Evolutionary conservation across 2,113 vertebrate genomes (phyloP), one percentile per base, ranked within the genome.

Genomic region (Antennarius striatus): DNA sequence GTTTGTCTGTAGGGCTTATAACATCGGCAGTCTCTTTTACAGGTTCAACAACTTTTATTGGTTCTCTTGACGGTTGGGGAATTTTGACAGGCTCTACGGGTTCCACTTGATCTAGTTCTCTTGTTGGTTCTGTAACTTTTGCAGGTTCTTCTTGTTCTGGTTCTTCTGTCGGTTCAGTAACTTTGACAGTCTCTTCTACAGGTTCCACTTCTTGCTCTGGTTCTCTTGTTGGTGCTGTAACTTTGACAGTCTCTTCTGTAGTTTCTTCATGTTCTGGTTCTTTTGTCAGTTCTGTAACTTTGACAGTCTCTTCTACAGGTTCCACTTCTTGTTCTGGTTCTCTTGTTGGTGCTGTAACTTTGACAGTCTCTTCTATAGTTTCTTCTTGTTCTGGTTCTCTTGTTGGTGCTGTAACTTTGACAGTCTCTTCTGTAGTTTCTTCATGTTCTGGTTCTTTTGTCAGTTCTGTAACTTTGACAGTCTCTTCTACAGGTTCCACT

Each of bases 41-140:
- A 43, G 64, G 48, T n/a, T 74, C 79, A 2, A 46, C 43, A 17
- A 67, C 60, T 36, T 28, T 36, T 48, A 5, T 15, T 30, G 36
- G 32, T 39, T 43, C 29, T 43, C 22, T 36, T 2, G 13, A 36
- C 4, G 29, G 30, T 57, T 63, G 36, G 4, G 8, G 11, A 17
- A 57, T 61, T 30, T 8, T 10, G 11, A 8, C 42, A 43, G 3
- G 3, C 10, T 48, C 46, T 49, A 15, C 2, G 2, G 16, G 11
- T 30, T 36, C 32, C 7, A 7, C 5, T 36, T 64, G 3, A 4
- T 3, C 32, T 12, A 13, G 3, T 43, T 36, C 32, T 36, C 32
- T 36, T 36, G 32, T 36, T 36, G 32, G 32, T 36, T 36, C 32
- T 36, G 32, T 36, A 36, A 36, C 32, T 36, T 12, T 12, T 10